phyloP scores from a whole-genome alignment of 2,888 invertebrate genomes.

The Apantesis nais region DNA sequence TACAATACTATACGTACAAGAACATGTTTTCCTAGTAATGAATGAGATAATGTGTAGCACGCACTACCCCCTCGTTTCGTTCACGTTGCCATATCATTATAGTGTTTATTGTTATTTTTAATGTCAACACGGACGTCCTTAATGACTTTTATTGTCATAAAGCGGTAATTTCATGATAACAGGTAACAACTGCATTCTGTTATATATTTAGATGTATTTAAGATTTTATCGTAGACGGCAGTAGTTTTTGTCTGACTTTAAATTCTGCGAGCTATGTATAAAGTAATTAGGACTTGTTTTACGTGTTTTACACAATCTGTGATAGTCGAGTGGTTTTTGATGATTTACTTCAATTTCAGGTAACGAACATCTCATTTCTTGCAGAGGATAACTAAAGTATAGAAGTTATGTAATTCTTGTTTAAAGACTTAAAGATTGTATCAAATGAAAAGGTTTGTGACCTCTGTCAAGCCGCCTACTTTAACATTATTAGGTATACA shows the following conservation, averaged over 20 bases:
- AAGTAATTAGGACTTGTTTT: background rate
- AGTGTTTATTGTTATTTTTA: constrained; percentile 69
- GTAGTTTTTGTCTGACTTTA: background rate
- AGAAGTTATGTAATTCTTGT: too few relatives aligned
- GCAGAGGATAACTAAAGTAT: background rate
- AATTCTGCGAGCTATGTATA: background rate
- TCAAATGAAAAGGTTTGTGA: too few relatives aligned
- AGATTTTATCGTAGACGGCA: background rate
- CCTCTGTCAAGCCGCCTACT: too few relatives aligned
- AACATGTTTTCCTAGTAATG: constrained; percentile 76
- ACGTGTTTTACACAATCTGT: background rate
- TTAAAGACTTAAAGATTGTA: too few relatives aligned
- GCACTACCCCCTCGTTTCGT: constrained; percentile 61
- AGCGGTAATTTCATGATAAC: constrained; percentile 56
- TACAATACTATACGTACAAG: constrained; percentile 46
- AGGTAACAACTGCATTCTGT: constrained; percentile 17
- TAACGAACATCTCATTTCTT: background rate
- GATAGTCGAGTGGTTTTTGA: background rate
- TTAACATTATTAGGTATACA: too few relatives aligned
- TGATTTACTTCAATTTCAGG: too few relatives aligned
- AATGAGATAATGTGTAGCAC: constrained; percentile 72
- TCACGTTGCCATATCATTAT: constrained; percentile 64
- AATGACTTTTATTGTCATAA: constrained; percentile 65
- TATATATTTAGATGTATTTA: constrained; percentile 12
- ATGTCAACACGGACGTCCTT: constrained; percentile 65